These are phyloP conservation scores for Drosophila arizonae DNA, from an alignment of 1,140 invertebrate genomes.

Conservation along the genomic window DNA sequence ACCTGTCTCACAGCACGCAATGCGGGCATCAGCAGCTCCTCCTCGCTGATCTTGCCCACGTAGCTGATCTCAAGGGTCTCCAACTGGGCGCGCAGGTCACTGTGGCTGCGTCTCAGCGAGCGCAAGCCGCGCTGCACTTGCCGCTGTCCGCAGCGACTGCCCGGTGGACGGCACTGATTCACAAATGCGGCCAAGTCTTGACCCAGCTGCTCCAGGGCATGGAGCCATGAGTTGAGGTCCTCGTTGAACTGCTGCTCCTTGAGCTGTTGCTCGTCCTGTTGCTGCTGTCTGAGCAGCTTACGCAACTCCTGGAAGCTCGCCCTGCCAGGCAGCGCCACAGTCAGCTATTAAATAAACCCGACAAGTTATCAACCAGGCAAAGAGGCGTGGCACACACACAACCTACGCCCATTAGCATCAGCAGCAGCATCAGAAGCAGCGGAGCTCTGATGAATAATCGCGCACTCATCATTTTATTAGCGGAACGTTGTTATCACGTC, in stretches of 20 bases:
- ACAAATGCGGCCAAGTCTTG: constrained; percentile 34
- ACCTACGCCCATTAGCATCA: constrained; percentile 40
- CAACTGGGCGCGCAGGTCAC: constrained; percentile 34
- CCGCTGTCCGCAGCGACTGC: constrained; percentile 27
- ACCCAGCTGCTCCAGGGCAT: constrained; percentile 26
- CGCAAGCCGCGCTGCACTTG: constrained; percentile 42
- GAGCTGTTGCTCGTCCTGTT: not conserved
- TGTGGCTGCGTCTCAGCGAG: constrained; percentile 28
- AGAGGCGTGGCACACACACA: not conserved
- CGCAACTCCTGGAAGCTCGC: constrained; percentile 48
- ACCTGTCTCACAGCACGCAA: constrained; percentile 16
- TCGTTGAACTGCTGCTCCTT: constrained; percentile 18
- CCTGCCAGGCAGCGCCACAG: constrained; percentile 6
- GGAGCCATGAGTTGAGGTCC: constrained; percentile 40
- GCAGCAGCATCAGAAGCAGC: constrained; percentile 2
- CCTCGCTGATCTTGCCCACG: constrained; percentile 25
- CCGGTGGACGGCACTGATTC: constrained; percentile 39
- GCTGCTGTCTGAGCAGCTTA: constrained; percentile 27
- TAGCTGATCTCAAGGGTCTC: constrained; percentile 42
- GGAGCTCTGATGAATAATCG: constrained; percentile 19
- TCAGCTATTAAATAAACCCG: constrained; percentile 18
- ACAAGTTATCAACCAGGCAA: not conserved
- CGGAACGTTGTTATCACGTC: constrained; percentile 58
- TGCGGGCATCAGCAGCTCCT: constrained; percentile 28
- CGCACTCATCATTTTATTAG: constrained; percentile 17